A percentile compares a stretch with the other conserved stretches of the same genome.
These are phyloP conservation scores for Acanthosoma haemorrhoidale DNA, from an alignment of 2,888 invertebrate species.

Conservation along the genomic window DNA sequence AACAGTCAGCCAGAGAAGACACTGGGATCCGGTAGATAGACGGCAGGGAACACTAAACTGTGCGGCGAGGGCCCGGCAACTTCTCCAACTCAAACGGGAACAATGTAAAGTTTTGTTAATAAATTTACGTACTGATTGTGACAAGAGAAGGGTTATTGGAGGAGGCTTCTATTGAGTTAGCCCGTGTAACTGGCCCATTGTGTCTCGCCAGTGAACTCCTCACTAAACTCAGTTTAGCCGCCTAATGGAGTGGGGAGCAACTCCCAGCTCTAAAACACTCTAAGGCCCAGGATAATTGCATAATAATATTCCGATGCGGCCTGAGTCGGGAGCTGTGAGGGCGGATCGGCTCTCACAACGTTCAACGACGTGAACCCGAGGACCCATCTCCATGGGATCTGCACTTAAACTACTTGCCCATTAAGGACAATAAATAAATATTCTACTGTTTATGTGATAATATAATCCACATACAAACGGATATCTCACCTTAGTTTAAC, in stretches of 20 bases:
- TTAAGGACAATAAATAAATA: no score
- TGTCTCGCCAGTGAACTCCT: neutral
- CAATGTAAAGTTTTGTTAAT: constrained; percentile 23
- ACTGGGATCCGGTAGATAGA: no score
- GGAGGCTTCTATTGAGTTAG: neutral
- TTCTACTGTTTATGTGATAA: no score
- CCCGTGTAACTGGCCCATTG: no score
- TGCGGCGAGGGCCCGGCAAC: constrained; percentile 1
- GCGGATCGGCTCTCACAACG: no score
- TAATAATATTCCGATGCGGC: constrained; percentile 2
- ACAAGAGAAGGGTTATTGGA: neutral
- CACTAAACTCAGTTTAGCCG: constrained; percentile 21
- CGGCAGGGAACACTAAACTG: neutral
- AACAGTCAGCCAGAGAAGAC: no score
- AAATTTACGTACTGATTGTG: constrained; percentile 19
- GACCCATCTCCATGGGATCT: no score
- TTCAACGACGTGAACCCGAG: no score
- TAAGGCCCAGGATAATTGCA: neutral
- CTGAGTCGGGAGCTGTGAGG: no score
- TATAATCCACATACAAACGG: no score
- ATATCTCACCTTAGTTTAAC: no score
- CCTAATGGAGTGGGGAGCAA: neutral
- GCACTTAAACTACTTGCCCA: no score
- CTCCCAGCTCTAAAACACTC: neutral
- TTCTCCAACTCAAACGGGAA: constrained; percentile 11